phyloP scores from a whole-genome alignment of 2,797 vertebrate genomes.

The Parotocinclus haroldoi region DNA sequence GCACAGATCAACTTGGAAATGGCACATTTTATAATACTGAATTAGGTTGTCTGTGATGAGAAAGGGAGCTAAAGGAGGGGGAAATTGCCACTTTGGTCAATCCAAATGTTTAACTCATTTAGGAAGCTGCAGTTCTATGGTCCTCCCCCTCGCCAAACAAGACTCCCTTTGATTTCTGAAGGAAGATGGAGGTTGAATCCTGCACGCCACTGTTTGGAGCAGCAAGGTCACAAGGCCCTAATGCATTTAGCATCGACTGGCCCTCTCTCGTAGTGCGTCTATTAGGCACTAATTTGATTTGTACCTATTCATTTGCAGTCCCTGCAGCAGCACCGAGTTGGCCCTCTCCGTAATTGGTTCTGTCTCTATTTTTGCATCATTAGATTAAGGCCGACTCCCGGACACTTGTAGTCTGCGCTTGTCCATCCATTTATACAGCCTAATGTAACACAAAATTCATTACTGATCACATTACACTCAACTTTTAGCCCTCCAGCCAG shows the following conservation, averaged over 20 bases:
- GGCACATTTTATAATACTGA: constrained; percentile 51
- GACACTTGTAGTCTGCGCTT: constrained; percentile 95
- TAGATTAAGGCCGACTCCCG: constrained; percentile 97
- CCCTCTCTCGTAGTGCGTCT: constrained; percentile 85
- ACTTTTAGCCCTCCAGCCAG: constrained; percentile 72
- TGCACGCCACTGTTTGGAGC: constrained; percentile 81
- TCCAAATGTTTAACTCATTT: constrained; percentile 82
- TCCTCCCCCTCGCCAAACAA: constrained; percentile 76
- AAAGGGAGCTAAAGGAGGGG: constrained; percentile 24
- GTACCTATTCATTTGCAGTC: constrained; percentile 95
- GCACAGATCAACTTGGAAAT: constrained; percentile 39
- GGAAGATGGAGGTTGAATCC: constrained; percentile 77
- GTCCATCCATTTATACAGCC: constrained; percentile 87
- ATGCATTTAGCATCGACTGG: constrained; percentile 99
- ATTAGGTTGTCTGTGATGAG: constrained; percentile 51
- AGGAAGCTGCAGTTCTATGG: constrained; percentile 72
- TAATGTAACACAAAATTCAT: constrained; percentile 99
- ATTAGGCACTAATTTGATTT: constrained; percentile 93
- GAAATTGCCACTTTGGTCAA: constrained; percentile 63
- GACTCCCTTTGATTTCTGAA: constrained; percentile 85
- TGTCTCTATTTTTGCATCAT: constrained; percentile 95
- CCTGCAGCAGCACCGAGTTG: constrained; percentile 88
- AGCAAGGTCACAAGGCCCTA: constrained; percentile 91
- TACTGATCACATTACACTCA: constrained; percentile 99
- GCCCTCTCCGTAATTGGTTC: constrained; percentile 90